These are phyloP conservation scores for Tipula helvola DNA, from an alignment of 2,888 invertebrate species.

Conservation along the genomic window DNA sequence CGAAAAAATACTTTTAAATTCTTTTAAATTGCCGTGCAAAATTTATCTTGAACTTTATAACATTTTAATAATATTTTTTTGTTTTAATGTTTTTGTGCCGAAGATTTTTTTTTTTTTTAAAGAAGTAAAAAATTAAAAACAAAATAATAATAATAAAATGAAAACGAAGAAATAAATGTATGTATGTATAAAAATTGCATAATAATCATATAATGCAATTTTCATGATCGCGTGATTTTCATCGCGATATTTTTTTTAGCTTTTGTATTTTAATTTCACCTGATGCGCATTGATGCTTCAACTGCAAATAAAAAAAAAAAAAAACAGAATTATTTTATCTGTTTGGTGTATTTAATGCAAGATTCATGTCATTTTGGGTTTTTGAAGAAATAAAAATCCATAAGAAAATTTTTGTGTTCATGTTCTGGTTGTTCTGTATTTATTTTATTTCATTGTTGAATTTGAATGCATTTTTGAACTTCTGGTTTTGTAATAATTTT, in stretches of 20 bases:
- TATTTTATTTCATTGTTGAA: background rate
- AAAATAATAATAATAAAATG: too few species aligned
- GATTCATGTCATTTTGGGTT: background rate
- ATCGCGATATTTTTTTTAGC: background rate
- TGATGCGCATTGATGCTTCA: background rate
- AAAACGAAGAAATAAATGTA: background rate
- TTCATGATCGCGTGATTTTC: constrained; percentile 4
- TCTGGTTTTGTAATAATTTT: background rate
- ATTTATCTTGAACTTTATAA: background rate
- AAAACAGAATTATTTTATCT: background rate
- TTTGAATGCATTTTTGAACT: background rate
- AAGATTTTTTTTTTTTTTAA: background rate
- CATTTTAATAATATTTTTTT: background rate
- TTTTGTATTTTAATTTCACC: background rate
- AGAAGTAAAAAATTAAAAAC: background rate
- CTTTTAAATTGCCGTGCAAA: background rate
- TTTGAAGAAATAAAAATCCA: background rate
- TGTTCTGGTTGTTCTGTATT: background rate
- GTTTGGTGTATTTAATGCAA: background rate
- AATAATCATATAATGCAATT: background rate
- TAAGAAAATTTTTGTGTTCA: background rate
- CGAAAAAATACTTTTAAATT: background rate
- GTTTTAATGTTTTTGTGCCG: background rate
- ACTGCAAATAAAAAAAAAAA: background rate
- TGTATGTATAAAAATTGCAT: background rate